These are phyloP conservation scores for Microctenopoma lineatum DNA, from an alignment of 2,797 vertebrate species.

Conservation along the genomic window DNA sequence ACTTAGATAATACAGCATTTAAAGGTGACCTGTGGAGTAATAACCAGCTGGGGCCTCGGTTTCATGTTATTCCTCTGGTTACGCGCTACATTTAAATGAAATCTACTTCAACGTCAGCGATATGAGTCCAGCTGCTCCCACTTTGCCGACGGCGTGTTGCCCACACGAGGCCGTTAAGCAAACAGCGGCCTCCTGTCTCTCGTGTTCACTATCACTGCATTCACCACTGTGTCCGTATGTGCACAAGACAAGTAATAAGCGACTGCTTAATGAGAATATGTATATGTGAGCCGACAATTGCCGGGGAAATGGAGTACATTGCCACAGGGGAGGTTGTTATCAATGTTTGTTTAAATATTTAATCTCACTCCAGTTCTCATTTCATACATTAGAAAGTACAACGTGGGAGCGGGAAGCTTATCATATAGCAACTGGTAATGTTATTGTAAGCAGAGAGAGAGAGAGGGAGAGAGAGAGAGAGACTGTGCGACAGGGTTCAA, in stretches of 20 bases:
- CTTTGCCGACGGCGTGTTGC: constrained; percentile 41
- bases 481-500: constrained; percentile 26
- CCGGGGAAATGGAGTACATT: constrained; percentile 47
- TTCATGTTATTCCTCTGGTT: no score
- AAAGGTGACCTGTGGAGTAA: no score
- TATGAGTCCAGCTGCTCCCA: not conserved
- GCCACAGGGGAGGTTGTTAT: constrained; percentile 63
- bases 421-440: not conserved
- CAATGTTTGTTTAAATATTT: constrained; percentile 68
- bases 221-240: not conserved
- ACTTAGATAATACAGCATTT: no score
- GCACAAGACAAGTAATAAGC: constrained; percentile 39
- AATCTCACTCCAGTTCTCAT: constrained; percentile 52
- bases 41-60: no score
- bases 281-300: constrained; percentile 56
- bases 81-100: no score
- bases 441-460: constrained; percentile 4
- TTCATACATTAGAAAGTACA: constrained; percentile 50
- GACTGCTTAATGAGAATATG: constrained; percentile 54
- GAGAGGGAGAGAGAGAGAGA: not conserved
- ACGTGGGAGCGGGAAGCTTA: not conserved
- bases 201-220: constrained; percentile 12
- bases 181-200: constrained; percentile 41
- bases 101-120: no score
- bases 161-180: constrained; percentile 26